Evolutionary conservation across 1,140 invertebrate species (phyloP).

Genomic region (Venustaconcha ellipsiformis): DNA sequence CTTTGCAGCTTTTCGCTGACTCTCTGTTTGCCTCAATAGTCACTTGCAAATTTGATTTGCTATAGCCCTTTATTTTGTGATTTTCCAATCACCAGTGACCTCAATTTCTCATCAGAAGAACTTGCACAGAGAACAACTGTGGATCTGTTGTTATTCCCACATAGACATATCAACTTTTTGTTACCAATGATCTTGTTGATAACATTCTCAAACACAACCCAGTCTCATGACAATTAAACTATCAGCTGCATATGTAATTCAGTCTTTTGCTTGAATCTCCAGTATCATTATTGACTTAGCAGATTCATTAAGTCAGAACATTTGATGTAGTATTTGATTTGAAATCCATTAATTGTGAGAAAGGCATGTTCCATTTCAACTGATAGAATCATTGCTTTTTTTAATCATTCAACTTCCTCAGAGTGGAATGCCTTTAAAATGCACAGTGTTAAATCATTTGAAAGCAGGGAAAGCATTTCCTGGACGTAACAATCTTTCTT

Average conservation of each 20-base stretch:
- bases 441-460: too few relatives aligned
- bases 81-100: constrained; percentile 6
- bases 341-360: too few relatives aligned
- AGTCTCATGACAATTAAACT: constrained; percentile 41
- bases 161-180: constrained; percentile 20
- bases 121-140: constrained; percentile 24
- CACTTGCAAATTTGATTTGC: neutral
- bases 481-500: too few relatives aligned
- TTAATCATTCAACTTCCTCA: too few relatives aligned
- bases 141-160: constrained; percentile 31
- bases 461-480: too few relatives aligned
- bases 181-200: neutral
- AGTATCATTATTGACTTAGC: too few relatives aligned
- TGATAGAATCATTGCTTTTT: too few relatives aligned
- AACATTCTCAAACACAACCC: constrained; percentile 32
- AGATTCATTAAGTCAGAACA: too few relatives aligned
- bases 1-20: neutral
- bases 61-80: constrained; percentile 8
- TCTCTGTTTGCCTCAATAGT: constrained; percentile 13
- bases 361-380: too few relatives aligned
- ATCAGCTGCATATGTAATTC: constrained; percentile 1
- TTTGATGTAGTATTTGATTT: too few relatives aligned
- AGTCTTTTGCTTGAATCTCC: too few relatives aligned
- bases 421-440: too few relatives aligned
- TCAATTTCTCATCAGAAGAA: constrained; percentile 12